Evolutionary conservation across 2,888 invertebrate genomes (phyloP).

Genomic region (Julus scanicus): DNA sequence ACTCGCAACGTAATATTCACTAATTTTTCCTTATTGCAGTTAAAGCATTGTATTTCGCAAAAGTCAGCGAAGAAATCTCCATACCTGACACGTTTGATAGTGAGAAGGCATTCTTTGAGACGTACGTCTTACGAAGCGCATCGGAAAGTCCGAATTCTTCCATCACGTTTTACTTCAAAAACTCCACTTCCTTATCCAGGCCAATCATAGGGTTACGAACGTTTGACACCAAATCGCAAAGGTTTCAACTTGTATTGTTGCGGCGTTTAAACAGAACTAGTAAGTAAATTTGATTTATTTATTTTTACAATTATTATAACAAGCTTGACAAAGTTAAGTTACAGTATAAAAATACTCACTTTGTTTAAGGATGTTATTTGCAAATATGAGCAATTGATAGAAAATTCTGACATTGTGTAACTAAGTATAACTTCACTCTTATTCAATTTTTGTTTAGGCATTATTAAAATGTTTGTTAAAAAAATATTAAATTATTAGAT

Average conservation of each 20-base stretch:
- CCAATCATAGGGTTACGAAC: not conserved
- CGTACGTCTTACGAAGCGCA: slow-evolving; percentile 31
- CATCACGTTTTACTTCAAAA: slow-evolving; percentile 9
- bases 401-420: not conserved
- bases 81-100: slow-evolving; percentile 22
- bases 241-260: not conserved
- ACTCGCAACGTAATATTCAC: not conserved
- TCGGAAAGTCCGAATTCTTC: slow-evolving; percentile 24
- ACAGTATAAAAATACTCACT: not conserved
- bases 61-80: slow-evolving; percentile 15
- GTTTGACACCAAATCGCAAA: not conserved
- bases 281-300: slow-evolving; percentile 2
- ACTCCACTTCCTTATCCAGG: not conserved
- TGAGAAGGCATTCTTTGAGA: slow-evolving; percentile 38
- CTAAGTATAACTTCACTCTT: no score
- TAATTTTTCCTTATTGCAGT: slow-evolving; percentile 20
- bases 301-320: not conserved
- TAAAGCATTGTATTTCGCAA: slow-evolving; percentile 47
- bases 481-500: no score
- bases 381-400: not conserved
- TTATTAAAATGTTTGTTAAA: no score
- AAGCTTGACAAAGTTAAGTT: not conserved
- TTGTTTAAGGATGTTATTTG: not conserved
- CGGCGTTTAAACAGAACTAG: slow-evolving; percentile 2
- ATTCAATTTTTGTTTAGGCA: no score